Conservation (phyloP, 2,797 vertebrate species). For the Neosalanx taihuensis region DNA sequence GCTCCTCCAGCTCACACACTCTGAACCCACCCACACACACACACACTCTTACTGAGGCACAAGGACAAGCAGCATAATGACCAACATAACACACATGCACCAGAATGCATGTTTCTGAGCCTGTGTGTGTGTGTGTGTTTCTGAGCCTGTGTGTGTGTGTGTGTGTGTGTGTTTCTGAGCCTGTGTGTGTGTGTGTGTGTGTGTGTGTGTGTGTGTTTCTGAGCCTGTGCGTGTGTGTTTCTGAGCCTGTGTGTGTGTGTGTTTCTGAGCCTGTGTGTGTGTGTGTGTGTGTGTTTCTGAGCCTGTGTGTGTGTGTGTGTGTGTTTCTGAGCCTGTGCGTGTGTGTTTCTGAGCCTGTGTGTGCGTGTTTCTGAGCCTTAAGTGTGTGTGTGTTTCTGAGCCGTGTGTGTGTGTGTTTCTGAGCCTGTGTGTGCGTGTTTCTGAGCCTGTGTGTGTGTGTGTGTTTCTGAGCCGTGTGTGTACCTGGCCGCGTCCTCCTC, state of each 20-base stretch:
- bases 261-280: too few relatives aligned
- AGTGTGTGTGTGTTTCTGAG: too few relatives aligned
- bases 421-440: too few relatives aligned
- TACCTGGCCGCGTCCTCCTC: slow-evolving; percentile 94
- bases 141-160: background rate
- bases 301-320: too few relatives aligned
- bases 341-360: too few relatives aligned
- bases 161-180: background rate
- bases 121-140: background rate
- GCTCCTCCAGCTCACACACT: slow-evolving; percentile 91
- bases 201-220: too few relatives aligned
- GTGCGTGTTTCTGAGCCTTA: too few relatives aligned
- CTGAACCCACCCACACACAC: slow-evolving; percentile 59
- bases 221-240: too few relatives aligned
- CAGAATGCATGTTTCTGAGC: background rate
- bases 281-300: too few relatives aligned
- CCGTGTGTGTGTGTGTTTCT: too few relatives aligned
- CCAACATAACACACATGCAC: background rate
- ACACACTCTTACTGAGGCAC: background rate
- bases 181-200: background rate
- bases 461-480: slow-evolving; percentile 1
- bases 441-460: background rate
- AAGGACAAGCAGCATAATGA: background rate
- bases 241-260: too few relatives aligned
- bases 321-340: too few relatives aligned